A percentile compares a stretch with the other conserved stretches of the same genome.
Conservation (phyloP, 2,113 vertebrate genomes). For the Notarius lentiginosus region DNA sequence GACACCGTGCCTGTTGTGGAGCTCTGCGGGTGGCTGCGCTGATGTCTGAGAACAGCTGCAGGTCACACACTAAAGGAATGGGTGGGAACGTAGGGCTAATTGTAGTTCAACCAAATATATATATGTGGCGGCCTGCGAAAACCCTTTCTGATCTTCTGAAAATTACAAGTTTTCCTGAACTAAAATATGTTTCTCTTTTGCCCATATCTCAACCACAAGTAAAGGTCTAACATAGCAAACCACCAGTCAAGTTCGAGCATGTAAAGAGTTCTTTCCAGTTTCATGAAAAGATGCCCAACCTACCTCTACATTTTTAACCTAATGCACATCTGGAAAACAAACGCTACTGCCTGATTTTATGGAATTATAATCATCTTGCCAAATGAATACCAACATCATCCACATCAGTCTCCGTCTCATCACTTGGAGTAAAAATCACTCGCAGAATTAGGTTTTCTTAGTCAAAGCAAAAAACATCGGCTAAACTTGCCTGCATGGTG, state of each 20-base stretch:
- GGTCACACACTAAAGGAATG: conserved; percentile 14
- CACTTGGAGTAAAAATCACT: neutral
- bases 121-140: conserved; percentile 8
- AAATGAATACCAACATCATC: neutral
- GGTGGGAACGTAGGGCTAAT: neutral
- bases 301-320: neutral
- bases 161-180: conserved; percentile 20
- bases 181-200: conserved; percentile 10
- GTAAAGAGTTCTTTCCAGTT: neutral
- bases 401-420: neutral
- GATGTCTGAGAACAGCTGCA: conserved; percentile 53
- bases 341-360: neutral
- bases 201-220: neutral
- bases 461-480: too few relatives aligned
- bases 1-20: conserved; percentile 33
- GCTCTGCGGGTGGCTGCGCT: conserved; percentile 30
- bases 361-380: neutral
- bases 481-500: too few relatives aligned
- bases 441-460: neutral
- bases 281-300: neutral
- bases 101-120: conserved; percentile 18
- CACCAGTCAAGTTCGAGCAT: neutral
- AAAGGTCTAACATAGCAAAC: neutral
- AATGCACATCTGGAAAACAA: neutral
- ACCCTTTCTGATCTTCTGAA: conserved; percentile 6